A percentile compares a stretch with the other conserved stretches of the same genome.
Evolutionary conservation across 2,888 invertebrate species (phyloP).

Genomic region (Deroplatys truncata): DNA sequence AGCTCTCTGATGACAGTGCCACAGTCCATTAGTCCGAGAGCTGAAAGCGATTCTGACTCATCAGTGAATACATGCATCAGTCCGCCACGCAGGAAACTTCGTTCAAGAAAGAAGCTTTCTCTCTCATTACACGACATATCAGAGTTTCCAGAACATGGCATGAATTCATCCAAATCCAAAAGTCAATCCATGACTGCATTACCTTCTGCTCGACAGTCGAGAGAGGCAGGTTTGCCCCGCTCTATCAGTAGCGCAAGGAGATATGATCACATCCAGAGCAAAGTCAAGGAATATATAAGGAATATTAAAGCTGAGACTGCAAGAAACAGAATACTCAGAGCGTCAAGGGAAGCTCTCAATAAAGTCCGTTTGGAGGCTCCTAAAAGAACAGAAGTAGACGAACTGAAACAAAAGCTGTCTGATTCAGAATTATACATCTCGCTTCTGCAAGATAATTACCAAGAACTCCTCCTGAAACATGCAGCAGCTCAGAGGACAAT

Average conservation of each 20-base stretch:
- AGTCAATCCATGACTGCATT: conserved; percentile 20
- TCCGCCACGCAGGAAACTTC: not conserved
- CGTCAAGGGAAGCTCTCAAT: not conserved
- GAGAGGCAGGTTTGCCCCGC: conserved; percentile 35
- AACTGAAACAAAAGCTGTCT: not conserved
- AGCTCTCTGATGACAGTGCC: not conserved
- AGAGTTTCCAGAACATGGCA: not conserved
- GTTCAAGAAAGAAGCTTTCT: not conserved
- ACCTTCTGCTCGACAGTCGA: conserved; percentile 33
- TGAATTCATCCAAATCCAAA: not conserved
- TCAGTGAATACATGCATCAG: not conserved
- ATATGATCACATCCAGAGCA: conserved; percentile 37
- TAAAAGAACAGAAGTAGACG: not conserved
- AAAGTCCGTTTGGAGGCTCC: not conserved
- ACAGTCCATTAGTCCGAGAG: not conserved
- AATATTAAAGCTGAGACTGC: conserved; percentile 32
- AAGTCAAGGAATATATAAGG: conserved; percentile 36
- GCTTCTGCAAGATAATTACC: not conserved
- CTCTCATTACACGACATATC: not conserved
- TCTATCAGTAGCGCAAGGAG: conserved; percentile 31
- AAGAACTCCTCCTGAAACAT: not conserved
- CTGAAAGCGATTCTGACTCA: not conserved
- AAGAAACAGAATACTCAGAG: not conserved
- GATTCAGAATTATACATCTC: not conserved
- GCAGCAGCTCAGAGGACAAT: not conserved